Evolutionary conservation across 2,888 invertebrate species (phyloP), one percentile per base, ranked within the genome.

Genomic region (Synergus umbraculus): DNA sequence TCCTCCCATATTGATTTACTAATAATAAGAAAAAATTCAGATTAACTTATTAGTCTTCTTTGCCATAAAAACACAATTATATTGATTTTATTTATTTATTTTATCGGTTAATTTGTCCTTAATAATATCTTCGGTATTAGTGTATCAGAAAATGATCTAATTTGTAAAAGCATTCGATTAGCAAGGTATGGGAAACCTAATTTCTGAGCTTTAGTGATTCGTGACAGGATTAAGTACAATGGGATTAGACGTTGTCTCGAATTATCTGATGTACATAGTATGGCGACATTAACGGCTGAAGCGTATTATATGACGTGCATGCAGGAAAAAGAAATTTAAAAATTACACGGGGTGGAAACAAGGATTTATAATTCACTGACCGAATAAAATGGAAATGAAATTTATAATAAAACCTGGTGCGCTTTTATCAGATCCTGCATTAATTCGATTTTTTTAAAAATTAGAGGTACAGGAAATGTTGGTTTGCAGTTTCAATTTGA

Each of bases 171-270:
- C 73, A 73, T 73, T 73, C n/a, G 49, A 73, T 54, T 73, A 41
- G 37, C 49, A 73, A 73, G 46, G 46, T 13, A 73, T 54, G 10
- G 54, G 54, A 54, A 54, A 73, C 37, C 73, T 73, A 73, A 73
- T 73, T 54, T 73, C n/a, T 54, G 37, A 54, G 73, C 73, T 29
- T 29, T 69, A 69, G 54, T 73, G 49, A 73, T 73, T 73, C 54
- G 73, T 73, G 73, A 73, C 41, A 73, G 54, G 73, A 73, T 73
- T n/a, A 54, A 54, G n/a, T 8, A 73, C 73, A 73, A 73, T 73
- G 73, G 73, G 9, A 15, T 73, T 73, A 73, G 49, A 73, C 54
- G 37, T 73, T 37, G 73, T 54, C 69, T 69, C 49, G 15, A 73
- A 54, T 54, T 54, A 73, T 73, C 37, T 73, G 29, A 73, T 73